Conservation (phyloP, 1,140 invertebrate genomes). For the Neuroterus valhalla region DNA sequence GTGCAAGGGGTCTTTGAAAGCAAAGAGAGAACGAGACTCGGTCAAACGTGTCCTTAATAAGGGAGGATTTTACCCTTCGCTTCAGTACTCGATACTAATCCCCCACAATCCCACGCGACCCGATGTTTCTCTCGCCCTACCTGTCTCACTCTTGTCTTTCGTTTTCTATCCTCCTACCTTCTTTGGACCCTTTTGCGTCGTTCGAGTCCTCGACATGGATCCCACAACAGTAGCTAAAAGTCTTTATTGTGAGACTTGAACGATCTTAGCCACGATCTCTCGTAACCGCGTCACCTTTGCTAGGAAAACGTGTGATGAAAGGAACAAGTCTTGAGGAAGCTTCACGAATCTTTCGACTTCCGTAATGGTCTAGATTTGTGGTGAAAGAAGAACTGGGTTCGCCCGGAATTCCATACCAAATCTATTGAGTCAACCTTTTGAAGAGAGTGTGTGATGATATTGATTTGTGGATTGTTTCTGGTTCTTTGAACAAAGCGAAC, state of each 20-base stretch:
- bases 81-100: conserved; percentile 27
- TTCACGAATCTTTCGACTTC: too few species aligned
- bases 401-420: too few species aligned
- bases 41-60: conserved; percentile 30
- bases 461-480: too few species aligned
- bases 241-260: conserved; percentile 33
- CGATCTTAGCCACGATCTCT: conserved; percentile 34
- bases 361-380: too few species aligned
- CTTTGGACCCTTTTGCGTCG: not conserved
- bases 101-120: conserved; percentile 30
- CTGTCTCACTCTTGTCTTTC: conserved; percentile 13
- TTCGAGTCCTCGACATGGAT: conserved; percentile 5
- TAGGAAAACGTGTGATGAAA: not conserved
- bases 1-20: not conserved
- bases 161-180: not conserved
- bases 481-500: too few species aligned
- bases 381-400: too few species aligned
- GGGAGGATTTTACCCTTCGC: conserved; percentile 26
- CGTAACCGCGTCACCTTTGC: conserved; percentile 28
- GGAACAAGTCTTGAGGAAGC: too few species aligned
- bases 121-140: conserved; percentile 9
- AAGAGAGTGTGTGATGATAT: too few species aligned
- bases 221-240: conserved; percentile 30
- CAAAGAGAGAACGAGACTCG: conserved; percentile 10
- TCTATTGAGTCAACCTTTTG: too few species aligned